Evolutionary conservation across 2,797 vertebrate species (phyloP).

Genomic region (Etheostoma nigrum): DNA sequence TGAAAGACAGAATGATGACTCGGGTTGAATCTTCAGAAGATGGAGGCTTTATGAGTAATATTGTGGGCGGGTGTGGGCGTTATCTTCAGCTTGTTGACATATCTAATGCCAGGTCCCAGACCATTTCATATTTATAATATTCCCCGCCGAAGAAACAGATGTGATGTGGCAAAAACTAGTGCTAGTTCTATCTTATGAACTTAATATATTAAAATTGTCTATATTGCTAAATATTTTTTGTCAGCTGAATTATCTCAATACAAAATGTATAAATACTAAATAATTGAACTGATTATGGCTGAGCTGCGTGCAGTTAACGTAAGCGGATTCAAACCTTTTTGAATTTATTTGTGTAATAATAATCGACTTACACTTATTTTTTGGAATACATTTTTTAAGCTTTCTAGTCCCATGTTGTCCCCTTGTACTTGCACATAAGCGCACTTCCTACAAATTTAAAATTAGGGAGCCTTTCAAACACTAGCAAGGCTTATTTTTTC

Average conservation of each 20-base stretch:
- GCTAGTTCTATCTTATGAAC: neutral
- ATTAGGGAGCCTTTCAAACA: neutral
- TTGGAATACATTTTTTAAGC: neutral
- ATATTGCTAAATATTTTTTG: neutral
- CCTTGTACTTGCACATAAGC: neutral
- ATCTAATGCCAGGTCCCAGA: slow-evolving; percentile 30
- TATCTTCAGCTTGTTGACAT: slow-evolving; percentile 11
- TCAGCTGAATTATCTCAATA: neutral
- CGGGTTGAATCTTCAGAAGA: slow-evolving; percentile 17
- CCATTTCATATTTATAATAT: neutral
- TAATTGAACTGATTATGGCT: neutral
- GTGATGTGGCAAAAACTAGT: neutral
- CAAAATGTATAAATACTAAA: neutral
- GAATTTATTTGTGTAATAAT: neutral
- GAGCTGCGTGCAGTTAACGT: slow-evolving; percentile 1
- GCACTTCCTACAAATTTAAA: neutral
- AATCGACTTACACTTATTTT: neutral
- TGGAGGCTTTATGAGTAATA: slow-evolving; percentile 6
- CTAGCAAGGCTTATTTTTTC: neutral
- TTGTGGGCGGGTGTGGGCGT: neutral
- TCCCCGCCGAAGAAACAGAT: slow-evolving; percentile 1
- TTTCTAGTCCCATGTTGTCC: neutral
- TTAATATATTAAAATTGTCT: neutral
- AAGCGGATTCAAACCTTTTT: neutral
- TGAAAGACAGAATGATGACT: slow-evolving; percentile 30